phyloP scores from a whole-genome alignment of 2,113 vertebrate genomes.

The Hippocampus abdominalis region DNA sequence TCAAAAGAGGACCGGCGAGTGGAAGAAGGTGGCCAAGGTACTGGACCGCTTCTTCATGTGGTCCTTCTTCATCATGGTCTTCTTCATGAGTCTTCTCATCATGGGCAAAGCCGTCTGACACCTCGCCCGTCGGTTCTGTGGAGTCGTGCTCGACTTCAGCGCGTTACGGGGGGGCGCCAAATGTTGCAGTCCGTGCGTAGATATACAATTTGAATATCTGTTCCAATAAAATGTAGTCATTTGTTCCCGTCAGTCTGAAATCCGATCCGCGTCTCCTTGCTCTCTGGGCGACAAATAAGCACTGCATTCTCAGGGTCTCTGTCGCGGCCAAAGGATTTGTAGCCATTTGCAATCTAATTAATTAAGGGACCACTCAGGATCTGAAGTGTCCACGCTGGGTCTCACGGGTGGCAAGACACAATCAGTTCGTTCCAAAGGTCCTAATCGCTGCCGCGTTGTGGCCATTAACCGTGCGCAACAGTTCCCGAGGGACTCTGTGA shows the following conservation, averaged over 20 bases:
- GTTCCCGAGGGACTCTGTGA: constrained; percentile 32
- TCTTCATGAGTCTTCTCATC: constrained; percentile 84
- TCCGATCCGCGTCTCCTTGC: not conserved
- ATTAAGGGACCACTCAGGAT: constrained; percentile 23
- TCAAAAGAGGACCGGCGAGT: constrained; percentile 77
- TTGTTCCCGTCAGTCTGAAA: not conserved
- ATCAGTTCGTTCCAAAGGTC: constrained; percentile 23
- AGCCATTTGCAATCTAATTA: constrained; percentile 27
- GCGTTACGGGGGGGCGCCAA: not conserved
- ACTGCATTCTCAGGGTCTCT: not conserved
- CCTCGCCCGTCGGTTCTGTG: not conserved
- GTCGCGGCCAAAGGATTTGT: not conserved
- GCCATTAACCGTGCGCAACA: not conserved
- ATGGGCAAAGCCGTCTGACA: constrained; percentile 77
- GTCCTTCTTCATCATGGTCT: constrained; percentile 87
- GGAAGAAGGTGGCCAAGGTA: constrained; percentile 86
- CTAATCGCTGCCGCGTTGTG: constrained; percentile 13
- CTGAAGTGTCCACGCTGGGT: constrained; percentile 20
- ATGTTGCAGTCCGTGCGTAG: not conserved
- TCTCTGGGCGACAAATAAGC: not conserved
- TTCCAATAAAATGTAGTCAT: not conserved
- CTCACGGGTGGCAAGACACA: constrained; percentile 27
- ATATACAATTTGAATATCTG: not conserved
- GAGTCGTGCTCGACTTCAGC: not conserved
- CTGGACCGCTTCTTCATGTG: constrained; percentile 90